These are phyloP conservation scores for Diuraphis noxia DNA, from an alignment of 1,140 invertebrate genomes.

Conservation along the genomic window DNA sequence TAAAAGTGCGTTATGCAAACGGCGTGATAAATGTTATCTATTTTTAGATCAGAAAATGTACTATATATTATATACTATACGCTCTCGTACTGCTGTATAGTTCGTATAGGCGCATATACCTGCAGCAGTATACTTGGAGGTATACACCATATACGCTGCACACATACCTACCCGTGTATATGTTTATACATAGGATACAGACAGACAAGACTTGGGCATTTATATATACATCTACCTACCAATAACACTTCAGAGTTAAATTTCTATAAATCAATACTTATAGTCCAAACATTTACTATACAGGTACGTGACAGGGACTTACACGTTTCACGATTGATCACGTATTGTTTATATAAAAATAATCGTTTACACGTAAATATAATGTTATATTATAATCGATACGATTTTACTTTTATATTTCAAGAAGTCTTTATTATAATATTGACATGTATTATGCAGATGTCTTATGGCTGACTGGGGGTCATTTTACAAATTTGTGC, in stretches of 20 bases:
- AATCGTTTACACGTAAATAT: not conserved
- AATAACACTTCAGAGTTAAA: not conserved
- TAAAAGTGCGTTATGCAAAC: conserved; percentile 48
- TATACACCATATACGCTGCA: not conserved
- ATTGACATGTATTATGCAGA: too few species aligned
- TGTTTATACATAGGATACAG: not conserved
- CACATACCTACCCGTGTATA: not conserved
- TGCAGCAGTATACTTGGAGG: not conserved
- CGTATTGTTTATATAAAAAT: not conserved
- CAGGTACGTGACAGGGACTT: not conserved
- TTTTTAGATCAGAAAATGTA: conserved; percentile 37
- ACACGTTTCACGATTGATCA: not conserved
- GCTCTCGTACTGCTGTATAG: too few species aligned
- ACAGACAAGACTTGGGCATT: not conserved
- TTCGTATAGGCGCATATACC: not conserved
- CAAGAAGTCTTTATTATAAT: not conserved
- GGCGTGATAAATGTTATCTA: conserved; percentile 37
- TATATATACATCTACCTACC: conserved; percentile 8
- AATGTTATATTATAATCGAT: not conserved
- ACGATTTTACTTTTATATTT: not conserved
- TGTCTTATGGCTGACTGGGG: too few species aligned
- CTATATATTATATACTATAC: too few species aligned
- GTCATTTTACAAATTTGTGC: too few species aligned
- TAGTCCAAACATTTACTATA: not conserved
- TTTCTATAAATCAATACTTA: not conserved